Percentiles rank a stretch among this genome's conserved stretches.
phyloP scores from a whole-genome alignment of 1,140 invertebrate genomes.

The Globodera rostochiensis region DNA sequence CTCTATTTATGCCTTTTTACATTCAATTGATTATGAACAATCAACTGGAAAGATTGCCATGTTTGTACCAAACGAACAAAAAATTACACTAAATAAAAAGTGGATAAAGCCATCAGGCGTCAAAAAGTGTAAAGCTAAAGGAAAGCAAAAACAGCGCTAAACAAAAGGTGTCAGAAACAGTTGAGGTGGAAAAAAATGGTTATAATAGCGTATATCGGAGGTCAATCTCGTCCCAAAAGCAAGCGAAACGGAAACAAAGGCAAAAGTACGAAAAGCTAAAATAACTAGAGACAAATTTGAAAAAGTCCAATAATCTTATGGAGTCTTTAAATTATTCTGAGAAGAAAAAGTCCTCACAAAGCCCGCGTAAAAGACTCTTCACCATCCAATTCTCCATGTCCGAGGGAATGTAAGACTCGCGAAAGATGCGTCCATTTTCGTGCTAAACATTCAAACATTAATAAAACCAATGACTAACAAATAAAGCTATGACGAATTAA shows the following conservation, averaged over 20 bases:
- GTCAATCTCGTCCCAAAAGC: too few relatives aligned
- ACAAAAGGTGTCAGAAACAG: background rate
- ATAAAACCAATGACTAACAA: background rate
- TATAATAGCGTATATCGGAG: too few relatives aligned
- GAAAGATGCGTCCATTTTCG: background rate
- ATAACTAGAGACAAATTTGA: background rate
- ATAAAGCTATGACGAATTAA: too few relatives aligned
- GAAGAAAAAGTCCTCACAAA: slow-evolving; percentile 2
- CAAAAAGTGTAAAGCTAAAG: too few relatives aligned
- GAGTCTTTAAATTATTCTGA: background rate
- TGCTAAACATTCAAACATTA: background rate
- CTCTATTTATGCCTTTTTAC: too few relatives aligned
- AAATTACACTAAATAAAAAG: background rate
- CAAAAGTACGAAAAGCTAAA: too few relatives aligned
- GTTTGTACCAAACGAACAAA: background rate
- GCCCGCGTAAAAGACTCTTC: background rate
- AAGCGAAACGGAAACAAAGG: too few relatives aligned
- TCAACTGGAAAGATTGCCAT: background rate
- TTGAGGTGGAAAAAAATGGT: too few relatives aligned
- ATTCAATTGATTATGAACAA: too few relatives aligned
- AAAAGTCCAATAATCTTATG: background rate
- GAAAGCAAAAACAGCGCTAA: background rate
- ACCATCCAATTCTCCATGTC: slow-evolving; percentile 3
- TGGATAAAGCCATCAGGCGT: too few relatives aligned
- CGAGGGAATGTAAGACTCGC: background rate